phyloP scores from a whole-genome alignment of 1,140 invertebrate species.

The Zaprionus camerounensis region DNA sequence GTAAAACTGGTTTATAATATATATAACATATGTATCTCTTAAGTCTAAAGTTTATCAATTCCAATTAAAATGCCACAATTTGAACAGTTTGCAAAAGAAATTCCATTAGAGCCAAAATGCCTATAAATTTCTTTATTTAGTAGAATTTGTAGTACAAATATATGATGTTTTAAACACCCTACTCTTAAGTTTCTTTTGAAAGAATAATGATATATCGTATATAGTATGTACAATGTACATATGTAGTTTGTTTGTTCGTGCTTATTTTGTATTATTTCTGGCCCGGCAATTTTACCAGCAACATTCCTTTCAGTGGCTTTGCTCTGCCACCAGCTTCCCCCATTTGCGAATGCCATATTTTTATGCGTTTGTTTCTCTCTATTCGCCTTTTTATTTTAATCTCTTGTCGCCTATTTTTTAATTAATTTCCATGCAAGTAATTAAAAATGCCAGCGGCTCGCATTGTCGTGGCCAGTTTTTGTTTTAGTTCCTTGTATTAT shows the following conservation, averaged over 20 bases:
- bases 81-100: no score
- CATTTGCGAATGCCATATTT: constrained; percentile 9
- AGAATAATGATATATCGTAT: no score
- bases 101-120: no score
- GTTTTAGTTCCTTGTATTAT: constrained; percentile 22
- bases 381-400: constrained; percentile 1
- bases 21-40: no score
- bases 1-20: no score
- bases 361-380: constrained; percentile 18
- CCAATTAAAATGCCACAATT: background rate
- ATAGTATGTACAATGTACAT: no score
- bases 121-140: no score
- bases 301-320: background rate
- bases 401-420: constrained; percentile 52
- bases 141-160: no score
- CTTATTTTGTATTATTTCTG: background rate
- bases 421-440: constrained; percentile 74
- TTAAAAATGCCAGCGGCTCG: constrained; percentile 74
- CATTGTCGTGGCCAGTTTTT: constrained; percentile 67
- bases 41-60: background rate
- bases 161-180: no score
- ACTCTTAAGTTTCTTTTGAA: no score
- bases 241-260: background rate
- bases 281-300: background rate
- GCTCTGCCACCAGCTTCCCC: background rate